Evolutionary conservation across 2,113 vertebrate species (phyloP).

Genomic region (Onychorhynchus coronatus): DNA sequence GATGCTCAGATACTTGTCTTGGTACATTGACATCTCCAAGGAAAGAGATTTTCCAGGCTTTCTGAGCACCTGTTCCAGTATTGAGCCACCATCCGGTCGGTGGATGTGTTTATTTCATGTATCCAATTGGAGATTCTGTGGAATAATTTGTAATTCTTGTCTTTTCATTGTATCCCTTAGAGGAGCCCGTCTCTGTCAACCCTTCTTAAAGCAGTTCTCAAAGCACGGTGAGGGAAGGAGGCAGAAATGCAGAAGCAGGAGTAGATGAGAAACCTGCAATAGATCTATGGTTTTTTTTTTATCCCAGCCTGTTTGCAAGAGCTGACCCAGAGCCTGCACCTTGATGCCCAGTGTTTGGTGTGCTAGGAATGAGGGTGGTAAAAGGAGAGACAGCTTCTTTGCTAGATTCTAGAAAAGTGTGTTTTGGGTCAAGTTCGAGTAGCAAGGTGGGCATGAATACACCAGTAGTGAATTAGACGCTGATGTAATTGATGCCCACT

Average conservation of each 20-base stretch:
- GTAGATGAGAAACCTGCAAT: background rate
- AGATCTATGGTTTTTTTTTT: background rate
- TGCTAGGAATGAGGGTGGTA: background rate
- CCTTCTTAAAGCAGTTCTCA: background rate
- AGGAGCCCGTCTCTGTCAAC: background rate
- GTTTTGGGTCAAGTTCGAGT: background rate
- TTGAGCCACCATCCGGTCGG: background rate
- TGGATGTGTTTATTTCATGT: rapidly evolving
- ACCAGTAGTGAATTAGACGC: rapidly evolving
- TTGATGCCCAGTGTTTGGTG: background rate
- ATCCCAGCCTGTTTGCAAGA: background rate
- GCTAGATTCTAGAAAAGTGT: background rate
- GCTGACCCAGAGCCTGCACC: background rate
- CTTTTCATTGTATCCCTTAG: background rate
- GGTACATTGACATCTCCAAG: background rate
- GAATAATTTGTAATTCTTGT: background rate
- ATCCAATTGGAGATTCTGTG: background rate
- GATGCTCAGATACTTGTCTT: background rate
- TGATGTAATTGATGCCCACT: background rate
- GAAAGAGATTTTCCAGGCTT: background rate
- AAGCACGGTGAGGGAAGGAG: rapidly evolving
- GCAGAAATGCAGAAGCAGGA: background rate
- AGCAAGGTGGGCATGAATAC: background rate
- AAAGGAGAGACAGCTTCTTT: background rate
- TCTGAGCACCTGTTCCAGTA: background rate